Evolutionary conservation across 2,113 vertebrate species (phyloP).

Genomic region (Syngnathoides biaculeatus): DNA sequence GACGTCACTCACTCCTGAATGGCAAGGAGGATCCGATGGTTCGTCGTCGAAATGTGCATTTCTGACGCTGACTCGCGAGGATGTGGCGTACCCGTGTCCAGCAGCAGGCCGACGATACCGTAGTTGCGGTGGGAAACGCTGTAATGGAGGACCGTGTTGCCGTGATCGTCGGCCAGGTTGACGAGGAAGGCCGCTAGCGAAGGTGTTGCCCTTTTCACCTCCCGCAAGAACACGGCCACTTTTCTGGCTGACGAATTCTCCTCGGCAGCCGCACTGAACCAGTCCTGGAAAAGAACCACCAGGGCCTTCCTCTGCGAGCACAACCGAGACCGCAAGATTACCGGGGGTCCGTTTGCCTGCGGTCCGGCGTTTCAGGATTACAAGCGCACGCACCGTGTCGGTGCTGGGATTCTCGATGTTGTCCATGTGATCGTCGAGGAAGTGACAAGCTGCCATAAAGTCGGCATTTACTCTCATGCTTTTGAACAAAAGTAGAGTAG

Average conservation of each 20-base stretch:
- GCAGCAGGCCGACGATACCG: constrained; percentile 77
- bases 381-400: constrained; percentile 75
- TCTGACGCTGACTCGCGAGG: too few species aligned
- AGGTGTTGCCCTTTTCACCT: constrained; percentile 64
- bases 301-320: constrained; percentile 75
- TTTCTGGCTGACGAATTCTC: constrained; percentile 74
- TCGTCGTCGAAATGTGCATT: too few species aligned
- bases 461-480: constrained; percentile 73
- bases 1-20: constrained; percentile 69
- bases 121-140: constrained; percentile 93
- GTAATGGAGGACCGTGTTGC: constrained; percentile 93
- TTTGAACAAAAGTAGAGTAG: background rate
- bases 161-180: constrained; percentile 87
- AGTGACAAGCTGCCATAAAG: constrained; percentile 80
- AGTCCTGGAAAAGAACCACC: constrained; percentile 81
- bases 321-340: background rate
- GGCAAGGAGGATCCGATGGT: too few species aligned
- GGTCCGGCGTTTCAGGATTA: background rate
- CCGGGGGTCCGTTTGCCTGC: background rate
- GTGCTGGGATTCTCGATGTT: constrained; percentile 77
- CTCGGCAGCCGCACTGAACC: constrained; percentile 85
- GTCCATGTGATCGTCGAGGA: constrained; percentile 80
- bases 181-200: constrained; percentile 79
- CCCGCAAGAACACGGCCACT: constrained; percentile 74
- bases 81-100: constrained; percentile 82